Conservation (phyloP, 1,140 invertebrate genomes). For the Battus philenor region DNA sequence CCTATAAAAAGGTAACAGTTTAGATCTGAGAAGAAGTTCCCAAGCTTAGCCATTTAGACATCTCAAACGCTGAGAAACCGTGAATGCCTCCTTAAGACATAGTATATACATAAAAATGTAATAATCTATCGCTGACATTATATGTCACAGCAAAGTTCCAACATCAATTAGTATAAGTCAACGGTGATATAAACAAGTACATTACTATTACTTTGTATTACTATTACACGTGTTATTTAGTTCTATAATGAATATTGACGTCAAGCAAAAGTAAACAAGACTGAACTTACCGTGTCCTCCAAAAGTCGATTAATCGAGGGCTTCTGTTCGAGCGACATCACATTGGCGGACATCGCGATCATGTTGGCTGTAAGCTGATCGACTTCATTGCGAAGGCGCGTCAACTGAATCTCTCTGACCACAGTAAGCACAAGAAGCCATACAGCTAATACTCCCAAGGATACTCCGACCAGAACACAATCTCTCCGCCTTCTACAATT, state of each 20-base stretch:
- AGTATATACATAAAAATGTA: no score
- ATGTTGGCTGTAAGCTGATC: constrained; percentile 54
- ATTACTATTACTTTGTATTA: not conserved
- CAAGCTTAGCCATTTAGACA: no score
- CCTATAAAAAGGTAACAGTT: no score
- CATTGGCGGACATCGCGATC: constrained; percentile 48
- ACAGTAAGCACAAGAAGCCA: constrained; percentile 49
- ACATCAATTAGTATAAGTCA: no score
- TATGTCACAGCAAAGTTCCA: no score
- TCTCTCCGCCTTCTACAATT: constrained; percentile 25
- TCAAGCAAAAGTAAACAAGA: constrained; percentile 15
- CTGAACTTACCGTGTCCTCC: constrained; percentile 58
- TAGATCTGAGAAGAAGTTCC: no score
- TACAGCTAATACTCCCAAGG: constrained; percentile 31
- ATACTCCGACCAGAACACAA: constrained; percentile 35
- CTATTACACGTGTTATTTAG: constrained; percentile 1
- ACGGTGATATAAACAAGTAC: constrained; percentile 2
- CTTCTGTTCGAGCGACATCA: constrained; percentile 51
- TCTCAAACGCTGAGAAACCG: no score
- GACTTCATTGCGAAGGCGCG: constrained; percentile 44
- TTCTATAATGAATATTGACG: constrained; percentile 16
- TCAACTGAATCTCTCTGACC: constrained; percentile 47
- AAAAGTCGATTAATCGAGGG: constrained; percentile 49
- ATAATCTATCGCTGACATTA: no score
- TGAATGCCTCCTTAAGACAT: no score